A percentile compares a stretch with the other conserved stretches of the same genome.
These are phyloP conservation scores for Australoheros facetus DNA, from an alignment of 2,797 vertebrate genomes.

Conservation along the genomic window DNA sequence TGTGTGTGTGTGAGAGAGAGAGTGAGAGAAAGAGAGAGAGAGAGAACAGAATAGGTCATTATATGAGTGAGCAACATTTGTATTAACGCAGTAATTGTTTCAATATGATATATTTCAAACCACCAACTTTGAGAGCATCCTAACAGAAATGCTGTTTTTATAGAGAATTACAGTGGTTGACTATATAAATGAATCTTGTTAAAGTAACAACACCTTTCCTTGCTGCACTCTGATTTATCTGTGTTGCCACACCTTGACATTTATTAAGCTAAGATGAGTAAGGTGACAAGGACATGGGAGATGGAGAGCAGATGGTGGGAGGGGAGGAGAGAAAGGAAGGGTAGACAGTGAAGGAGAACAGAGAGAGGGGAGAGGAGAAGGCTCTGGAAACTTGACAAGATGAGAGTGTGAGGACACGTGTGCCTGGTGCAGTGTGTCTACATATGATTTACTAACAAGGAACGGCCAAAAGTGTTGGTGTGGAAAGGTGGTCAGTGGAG, in stretches of 20 bases:
- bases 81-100: not conserved
- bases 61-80: not conserved
- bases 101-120: not conserved
- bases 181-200: not conserved
- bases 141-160: not conserved
- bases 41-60: not conserved
- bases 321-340: constrained; percentile 5
- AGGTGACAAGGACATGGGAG: constrained; percentile 37
- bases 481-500: constrained; percentile 17
- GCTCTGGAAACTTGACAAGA: constrained; percentile 2
- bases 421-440: constrained; percentile 30
- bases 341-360: constrained; percentile 7
- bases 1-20: not conserved
- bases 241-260: constrained; percentile 37
- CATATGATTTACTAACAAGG: constrained; percentile 32
- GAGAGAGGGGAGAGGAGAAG: not conserved
- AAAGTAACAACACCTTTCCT: not conserved
- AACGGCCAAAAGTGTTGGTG: constrained; percentile 18
- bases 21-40: not conserved
- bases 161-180: not conserved
- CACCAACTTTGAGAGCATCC: not conserved
- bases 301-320: constrained; percentile 43
- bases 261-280: constrained; percentile 30
- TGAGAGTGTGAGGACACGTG: constrained; percentile 3
- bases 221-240: constrained; percentile 1